Evolutionary conservation across 2,888 invertebrate species (phyloP).

Genomic region (Cinara cedri): DNA sequence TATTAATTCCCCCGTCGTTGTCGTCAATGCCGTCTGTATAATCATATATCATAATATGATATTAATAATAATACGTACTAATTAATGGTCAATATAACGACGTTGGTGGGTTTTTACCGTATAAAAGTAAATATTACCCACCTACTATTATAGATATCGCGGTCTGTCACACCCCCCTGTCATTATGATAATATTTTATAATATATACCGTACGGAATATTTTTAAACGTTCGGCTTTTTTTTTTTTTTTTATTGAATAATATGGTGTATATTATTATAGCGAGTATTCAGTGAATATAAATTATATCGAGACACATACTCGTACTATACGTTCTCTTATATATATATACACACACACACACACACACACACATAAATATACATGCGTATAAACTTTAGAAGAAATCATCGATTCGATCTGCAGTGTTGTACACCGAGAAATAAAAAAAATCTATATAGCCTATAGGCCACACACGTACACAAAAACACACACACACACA

Average conservation of each 20-base stretch:
- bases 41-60: not conserved
- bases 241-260: not conserved
- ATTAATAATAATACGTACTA: not conserved
- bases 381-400: too few relatives aligned
- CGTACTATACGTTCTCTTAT: too few relatives aligned
- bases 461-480: not conserved
- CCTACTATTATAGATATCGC: not conserved
- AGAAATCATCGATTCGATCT: conserved; percentile 20
- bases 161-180: conserved; percentile 30
- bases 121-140: not conserved
- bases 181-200: not conserved
- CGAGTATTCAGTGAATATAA: not conserved
- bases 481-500: not conserved
- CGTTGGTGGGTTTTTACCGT: conserved; percentile 37
- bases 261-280: too few relatives aligned
- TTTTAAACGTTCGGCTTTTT: not conserved
- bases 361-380: too few relatives aligned
- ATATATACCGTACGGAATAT: not conserved
- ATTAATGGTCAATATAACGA: not conserved
- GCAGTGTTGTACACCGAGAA: not conserved
- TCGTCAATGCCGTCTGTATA: not conserved
- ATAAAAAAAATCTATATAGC: too few relatives aligned
- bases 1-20: not conserved
- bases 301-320: conserved; percentile 4
- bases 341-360: too few relatives aligned